These are phyloP conservation scores for Sitodiplosis mosellana DNA, from an alignment of 1,140 invertebrate species.

Conservation along the genomic window DNA sequence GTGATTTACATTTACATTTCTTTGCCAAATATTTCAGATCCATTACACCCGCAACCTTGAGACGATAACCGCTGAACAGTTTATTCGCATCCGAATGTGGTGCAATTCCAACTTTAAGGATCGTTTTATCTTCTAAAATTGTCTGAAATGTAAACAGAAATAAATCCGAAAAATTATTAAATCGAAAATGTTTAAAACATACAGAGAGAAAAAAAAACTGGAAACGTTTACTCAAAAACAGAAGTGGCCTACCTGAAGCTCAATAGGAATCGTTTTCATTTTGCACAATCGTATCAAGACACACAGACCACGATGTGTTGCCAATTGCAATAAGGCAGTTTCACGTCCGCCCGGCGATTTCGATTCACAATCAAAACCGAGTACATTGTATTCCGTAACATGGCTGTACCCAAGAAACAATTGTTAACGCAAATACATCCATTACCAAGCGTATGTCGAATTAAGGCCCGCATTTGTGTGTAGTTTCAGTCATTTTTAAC, in stretches of 20 bases:
- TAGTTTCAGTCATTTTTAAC: no score
- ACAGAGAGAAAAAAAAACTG: no score
- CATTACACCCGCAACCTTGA: slow-evolving; percentile 40
- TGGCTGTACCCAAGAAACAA: no score
- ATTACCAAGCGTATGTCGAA: no score
- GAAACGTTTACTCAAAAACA: no score
- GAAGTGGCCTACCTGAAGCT: slow-evolving; percentile 31
- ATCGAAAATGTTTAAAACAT: no score
- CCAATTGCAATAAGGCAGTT: slow-evolving; percentile 43
- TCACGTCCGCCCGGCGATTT: slow-evolving; percentile 31
- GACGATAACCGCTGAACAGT: slow-evolving; percentile 42
- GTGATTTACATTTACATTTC: slow-evolving; percentile 25
- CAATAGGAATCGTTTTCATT: slow-evolving; percentile 34
- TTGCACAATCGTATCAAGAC: slow-evolving; percentile 38
- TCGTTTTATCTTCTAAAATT: slow-evolving; percentile 27
- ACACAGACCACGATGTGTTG: slow-evolving; percentile 38
- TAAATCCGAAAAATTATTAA: no score
- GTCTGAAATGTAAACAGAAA: slow-evolving; percentile 22
- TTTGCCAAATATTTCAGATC: slow-evolving; percentile 48
- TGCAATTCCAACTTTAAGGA: slow-evolving; percentile 59
- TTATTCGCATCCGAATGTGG: slow-evolving; percentile 48
- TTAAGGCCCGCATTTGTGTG: no score
- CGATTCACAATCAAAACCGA: slow-evolving; percentile 59
- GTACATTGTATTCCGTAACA: slow-evolving; percentile 19
- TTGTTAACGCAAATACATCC: no score